phyloP scores from a whole-genome alignment of 2,888 invertebrate genomes.

The Thereva unica region DNA sequence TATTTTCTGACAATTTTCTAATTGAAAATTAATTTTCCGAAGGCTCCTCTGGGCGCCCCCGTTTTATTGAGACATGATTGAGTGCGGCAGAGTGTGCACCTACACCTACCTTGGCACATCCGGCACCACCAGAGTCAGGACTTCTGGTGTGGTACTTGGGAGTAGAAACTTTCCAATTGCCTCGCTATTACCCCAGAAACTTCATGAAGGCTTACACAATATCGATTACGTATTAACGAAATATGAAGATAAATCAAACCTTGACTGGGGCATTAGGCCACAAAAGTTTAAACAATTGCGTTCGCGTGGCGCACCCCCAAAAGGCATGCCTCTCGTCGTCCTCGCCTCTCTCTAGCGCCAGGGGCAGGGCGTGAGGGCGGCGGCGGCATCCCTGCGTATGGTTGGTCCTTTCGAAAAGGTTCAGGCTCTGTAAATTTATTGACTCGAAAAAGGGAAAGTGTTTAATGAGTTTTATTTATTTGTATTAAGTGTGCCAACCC shows the following conservation, averaged over 20 bases:
- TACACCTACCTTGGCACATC: conserved; percentile 18
- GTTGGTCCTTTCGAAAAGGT: conserved; percentile 9
- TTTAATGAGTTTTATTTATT: conserved; percentile 33
- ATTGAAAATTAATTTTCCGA: conserved; percentile 31
- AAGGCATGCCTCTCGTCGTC: no score
- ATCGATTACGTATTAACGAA: conserved; percentile 15
- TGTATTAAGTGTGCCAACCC: conserved; percentile 9
- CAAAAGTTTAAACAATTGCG: conserved; percentile 25
- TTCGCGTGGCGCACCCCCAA: neutral
- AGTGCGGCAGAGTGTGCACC: neutral
- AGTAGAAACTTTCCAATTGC: conserved; percentile 4
- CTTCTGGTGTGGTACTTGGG: conserved; percentile 3
- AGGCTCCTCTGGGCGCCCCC: conserved; percentile 1
- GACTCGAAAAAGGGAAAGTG: conserved; percentile 9
- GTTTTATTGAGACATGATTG: neutral
- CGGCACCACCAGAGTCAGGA: neutral
- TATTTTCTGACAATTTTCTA: conserved; percentile 32
- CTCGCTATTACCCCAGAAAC: neutral
- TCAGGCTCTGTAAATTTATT: conserved; percentile 8
- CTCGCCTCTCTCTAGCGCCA: no score
- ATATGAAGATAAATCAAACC: conserved; percentile 31
- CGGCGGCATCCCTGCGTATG: neutral
- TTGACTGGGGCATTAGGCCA: conserved; percentile 29
- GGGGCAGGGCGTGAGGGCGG: neutral
- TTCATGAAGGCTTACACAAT: conserved; percentile 7